These are phyloP conservation scores for Nezara viridula DNA, from an alignment of 2,888 invertebrate species.

Conservation along the genomic window DNA sequence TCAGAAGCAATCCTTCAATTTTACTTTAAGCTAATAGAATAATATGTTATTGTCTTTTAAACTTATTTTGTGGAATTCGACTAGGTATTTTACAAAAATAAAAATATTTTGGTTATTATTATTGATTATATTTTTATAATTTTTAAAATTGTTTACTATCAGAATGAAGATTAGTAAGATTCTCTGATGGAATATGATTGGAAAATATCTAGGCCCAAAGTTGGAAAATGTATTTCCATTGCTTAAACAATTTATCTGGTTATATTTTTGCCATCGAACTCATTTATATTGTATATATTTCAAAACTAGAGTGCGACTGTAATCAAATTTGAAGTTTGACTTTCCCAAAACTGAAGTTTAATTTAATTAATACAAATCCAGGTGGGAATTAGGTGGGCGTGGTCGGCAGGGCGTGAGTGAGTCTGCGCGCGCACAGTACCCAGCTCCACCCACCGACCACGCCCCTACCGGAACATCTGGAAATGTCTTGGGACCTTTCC, in stretches of 20 bases:
- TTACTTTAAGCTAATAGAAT: not conserved
- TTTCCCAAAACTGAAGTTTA: slow-evolving; percentile 43
- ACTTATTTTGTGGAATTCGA: too few relatives aligned
- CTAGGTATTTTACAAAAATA: too few relatives aligned
- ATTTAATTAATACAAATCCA: slow-evolving; percentile 50
- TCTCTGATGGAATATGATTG: too few relatives aligned
- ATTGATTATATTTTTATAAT: too few relatives aligned
- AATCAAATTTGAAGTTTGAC: slow-evolving; percentile 55
- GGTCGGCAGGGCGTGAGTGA: not conserved
- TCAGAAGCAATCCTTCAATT: too few relatives aligned
- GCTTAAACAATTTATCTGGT: not conserved
- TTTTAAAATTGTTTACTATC: too few relatives aligned
- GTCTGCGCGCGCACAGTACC: not conserved
- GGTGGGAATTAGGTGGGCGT: slow-evolving; percentile 51
- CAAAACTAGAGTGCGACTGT: not conserved
- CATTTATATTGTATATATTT: not conserved
- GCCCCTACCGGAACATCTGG: not conserved
- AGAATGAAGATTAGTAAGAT: too few relatives aligned
- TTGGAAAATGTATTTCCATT: not conserved
- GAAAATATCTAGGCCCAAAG: too few relatives aligned
- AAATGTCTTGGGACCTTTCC: slow-evolving; percentile 45
- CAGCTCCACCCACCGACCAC: not conserved
- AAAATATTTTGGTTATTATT: too few relatives aligned
- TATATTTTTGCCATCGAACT: not conserved
- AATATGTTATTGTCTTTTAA: not conserved